Conservation (phyloP, 2,888 invertebrate species). For the Lymantria dispar region DNA sequence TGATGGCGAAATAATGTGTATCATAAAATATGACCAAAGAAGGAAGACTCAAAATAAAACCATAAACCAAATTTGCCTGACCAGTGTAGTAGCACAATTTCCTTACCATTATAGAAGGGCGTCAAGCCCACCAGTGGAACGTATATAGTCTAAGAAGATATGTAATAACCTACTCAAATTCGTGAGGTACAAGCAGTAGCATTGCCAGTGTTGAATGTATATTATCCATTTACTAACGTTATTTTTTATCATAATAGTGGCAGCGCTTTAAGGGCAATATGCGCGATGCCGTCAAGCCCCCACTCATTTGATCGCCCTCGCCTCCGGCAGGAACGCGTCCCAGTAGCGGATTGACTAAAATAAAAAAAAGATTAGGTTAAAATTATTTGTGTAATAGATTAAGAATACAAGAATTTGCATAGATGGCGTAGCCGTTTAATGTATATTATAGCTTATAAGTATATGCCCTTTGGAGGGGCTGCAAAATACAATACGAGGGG, state of each 20-base stretch:
- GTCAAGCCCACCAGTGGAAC: no score
- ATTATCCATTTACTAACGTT: slow-evolving; percentile 23
- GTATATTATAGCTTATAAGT: slow-evolving; percentile 30
- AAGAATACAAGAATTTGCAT: no score
- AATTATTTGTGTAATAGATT: no score
- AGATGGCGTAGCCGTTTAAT: no score
- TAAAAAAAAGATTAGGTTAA: slow-evolving; percentile 5
- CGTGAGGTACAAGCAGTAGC: neutral
- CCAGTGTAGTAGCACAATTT: no score
- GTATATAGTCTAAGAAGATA: no score
- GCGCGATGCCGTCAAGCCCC: slow-evolving; percentile 39
- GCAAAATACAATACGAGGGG: slow-evolving; percentile 11
- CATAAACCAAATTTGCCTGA: no score
- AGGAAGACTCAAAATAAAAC: no score
- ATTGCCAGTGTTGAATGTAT: neutral
- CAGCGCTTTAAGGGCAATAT: slow-evolving; percentile 10
- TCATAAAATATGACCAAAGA: no score
- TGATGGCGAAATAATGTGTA: no score
- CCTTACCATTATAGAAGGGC: no score
- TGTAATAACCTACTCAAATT: neutral
- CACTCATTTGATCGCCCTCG: slow-evolving; percentile 93
- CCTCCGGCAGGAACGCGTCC: slow-evolving; percentile 98
- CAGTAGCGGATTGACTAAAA: slow-evolving; percentile 94
- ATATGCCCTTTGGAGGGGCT: slow-evolving; percentile 7
- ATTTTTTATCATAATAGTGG: slow-evolving; percentile 1